phyloP scores from a whole-genome alignment of 2,113 vertebrate genomes.

The Acanthochromis polyacanthus region DNA sequence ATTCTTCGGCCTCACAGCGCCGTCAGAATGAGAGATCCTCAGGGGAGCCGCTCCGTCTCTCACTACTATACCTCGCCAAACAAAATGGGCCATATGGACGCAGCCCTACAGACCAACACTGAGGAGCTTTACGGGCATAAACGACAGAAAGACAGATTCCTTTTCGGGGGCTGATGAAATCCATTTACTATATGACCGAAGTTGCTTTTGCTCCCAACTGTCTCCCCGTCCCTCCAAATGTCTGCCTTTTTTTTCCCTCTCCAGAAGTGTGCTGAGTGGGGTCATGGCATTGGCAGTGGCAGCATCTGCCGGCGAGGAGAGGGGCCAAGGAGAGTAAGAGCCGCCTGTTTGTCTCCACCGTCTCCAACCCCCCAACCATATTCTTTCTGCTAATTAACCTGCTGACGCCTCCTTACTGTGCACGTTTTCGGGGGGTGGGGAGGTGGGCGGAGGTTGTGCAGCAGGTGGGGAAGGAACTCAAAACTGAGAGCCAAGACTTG shows the following conservation, averaged over 20 bases:
- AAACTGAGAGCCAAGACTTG: slow-evolving; percentile 32
- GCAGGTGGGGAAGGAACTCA: slow-evolving; percentile 44
- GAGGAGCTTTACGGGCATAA: slow-evolving; percentile 64
- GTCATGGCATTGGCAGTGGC: slow-evolving; percentile 56
- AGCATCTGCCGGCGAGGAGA: slow-evolving; percentile 67
- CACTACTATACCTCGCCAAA: slow-evolving; percentile 17
- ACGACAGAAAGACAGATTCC: slow-evolving; percentile 52
- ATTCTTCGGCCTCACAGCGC: slow-evolving; percentile 22
- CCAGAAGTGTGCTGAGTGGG: slow-evolving; percentile 65
- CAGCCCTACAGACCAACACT: slow-evolving; percentile 30
- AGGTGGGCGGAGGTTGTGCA: slow-evolving; percentile 35
- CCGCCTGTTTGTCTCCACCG: slow-evolving; percentile 63
- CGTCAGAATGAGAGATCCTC: slow-evolving; percentile 19
- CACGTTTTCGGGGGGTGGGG: slow-evolving; percentile 35
- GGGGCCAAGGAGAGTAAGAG: slow-evolving; percentile 66
- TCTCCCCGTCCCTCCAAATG: slow-evolving; percentile 31
- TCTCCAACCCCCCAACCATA: slow-evolving; percentile 66
- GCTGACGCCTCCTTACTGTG: slow-evolving; percentile 72
- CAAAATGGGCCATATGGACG: slow-evolving; percentile 47
- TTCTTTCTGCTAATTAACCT: slow-evolving; percentile 84
- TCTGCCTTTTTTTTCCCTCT: slow-evolving; percentile 22
- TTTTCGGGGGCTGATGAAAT: slow-evolving; percentile 56
- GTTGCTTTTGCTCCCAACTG: slow-evolving; percentile 45
- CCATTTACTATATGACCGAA: slow-evolving; percentile 46
- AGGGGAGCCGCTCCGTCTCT: slow-evolving; percentile 16